A percentile compares a stretch with the other conserved stretches of the same genome.
phyloP scores from a whole-genome alignment of 2,888 invertebrate genomes.

The Pterobdella sp. region DNA sequence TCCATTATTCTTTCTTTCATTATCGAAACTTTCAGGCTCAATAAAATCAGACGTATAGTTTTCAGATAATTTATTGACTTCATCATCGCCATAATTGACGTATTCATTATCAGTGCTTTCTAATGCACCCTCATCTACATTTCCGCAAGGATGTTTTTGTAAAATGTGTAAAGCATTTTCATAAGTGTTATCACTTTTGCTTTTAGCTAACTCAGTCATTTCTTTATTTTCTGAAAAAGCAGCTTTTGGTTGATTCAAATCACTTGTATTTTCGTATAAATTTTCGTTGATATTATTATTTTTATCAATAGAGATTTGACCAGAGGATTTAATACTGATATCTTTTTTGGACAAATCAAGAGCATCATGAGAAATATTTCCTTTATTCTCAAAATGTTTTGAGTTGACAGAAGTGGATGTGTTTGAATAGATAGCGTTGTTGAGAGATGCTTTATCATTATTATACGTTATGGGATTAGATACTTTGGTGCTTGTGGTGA shows the following conservation, averaged over 20 bases:
- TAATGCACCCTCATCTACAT: background rate
- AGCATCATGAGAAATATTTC: too few species aligned
- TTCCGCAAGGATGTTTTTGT: background rate
- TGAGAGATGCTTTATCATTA: background rate
- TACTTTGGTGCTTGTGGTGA: background rate
- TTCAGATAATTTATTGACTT: too few species aligned
- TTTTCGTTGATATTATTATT: conserved; percentile 14
- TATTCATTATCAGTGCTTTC: too few species aligned
- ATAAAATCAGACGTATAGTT: too few species aligned
- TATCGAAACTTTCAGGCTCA: too few species aligned
- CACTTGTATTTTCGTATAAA: conserved; percentile 19
- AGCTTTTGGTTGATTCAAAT: background rate
- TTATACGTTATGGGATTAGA: background rate
- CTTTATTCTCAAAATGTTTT: too few species aligned
- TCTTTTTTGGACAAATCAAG: too few species aligned
- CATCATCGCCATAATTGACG: too few species aligned
- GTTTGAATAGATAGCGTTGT: background rate
- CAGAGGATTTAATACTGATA: too few species aligned
- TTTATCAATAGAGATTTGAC: too few species aligned
- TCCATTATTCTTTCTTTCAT: too few species aligned
- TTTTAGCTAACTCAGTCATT: background rate
- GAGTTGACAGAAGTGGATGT: background rate
- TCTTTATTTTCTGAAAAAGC: background rate
- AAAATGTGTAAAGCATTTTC: conserved; percentile 23
- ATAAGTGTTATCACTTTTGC: conserved; percentile 12